A percentile compares a stretch with the other conserved stretches of the same genome.
Conservation (phyloP, 1,140 invertebrate species). For the Drosophila murphyi region DNA sequence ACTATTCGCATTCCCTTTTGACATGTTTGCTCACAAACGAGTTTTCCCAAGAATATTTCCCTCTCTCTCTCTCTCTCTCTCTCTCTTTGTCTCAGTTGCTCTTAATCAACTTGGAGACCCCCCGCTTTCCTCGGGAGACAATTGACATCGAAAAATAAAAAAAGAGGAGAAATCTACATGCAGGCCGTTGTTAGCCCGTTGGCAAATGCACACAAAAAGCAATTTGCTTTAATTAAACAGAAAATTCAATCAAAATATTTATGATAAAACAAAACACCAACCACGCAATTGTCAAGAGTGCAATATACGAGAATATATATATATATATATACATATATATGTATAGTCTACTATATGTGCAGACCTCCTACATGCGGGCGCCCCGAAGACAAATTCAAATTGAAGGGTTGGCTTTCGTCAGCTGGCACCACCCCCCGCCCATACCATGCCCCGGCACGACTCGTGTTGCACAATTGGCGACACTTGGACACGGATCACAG, state of each 20-base stretch:
- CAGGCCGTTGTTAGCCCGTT: slow-evolving; percentile 11
- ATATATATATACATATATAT: slow-evolving; percentile 15
- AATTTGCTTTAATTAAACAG: slow-evolving; percentile 82
- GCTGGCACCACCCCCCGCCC: background rate
- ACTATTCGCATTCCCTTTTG: too few species aligned
- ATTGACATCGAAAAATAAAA: background rate
- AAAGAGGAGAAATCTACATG: slow-evolving; percentile 1
- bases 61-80: too few species aligned
- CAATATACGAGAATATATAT: slow-evolving; percentile 6
- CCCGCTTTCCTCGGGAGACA: slow-evolving; percentile 18
- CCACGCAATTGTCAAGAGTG: slow-evolving; percentile 44
- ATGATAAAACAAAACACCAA: slow-evolving; percentile 65
- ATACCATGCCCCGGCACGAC: background rate
- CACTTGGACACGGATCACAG: slow-evolving; percentile 66
- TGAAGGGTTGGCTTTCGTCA: slow-evolving; percentile 64
- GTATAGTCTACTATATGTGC: background rate
- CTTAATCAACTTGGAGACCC: slow-evolving; percentile 37
- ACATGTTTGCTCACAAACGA: background rate
- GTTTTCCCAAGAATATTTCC: background rate
- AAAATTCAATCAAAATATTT: slow-evolving; percentile 83
- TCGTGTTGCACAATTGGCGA: slow-evolving; percentile 54
- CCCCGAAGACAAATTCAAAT: slow-evolving; percentile 64
- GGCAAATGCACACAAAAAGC: slow-evolving; percentile 68
- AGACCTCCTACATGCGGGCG: slow-evolving; percentile 67
- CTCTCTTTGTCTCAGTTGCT: slow-evolving; percentile 7